Percentiles rank a stretch among this genome's conserved stretches.
phyloP scores from a whole-genome alignment of 2,888 invertebrate genomes.

The Eudemis profundana region DNA sequence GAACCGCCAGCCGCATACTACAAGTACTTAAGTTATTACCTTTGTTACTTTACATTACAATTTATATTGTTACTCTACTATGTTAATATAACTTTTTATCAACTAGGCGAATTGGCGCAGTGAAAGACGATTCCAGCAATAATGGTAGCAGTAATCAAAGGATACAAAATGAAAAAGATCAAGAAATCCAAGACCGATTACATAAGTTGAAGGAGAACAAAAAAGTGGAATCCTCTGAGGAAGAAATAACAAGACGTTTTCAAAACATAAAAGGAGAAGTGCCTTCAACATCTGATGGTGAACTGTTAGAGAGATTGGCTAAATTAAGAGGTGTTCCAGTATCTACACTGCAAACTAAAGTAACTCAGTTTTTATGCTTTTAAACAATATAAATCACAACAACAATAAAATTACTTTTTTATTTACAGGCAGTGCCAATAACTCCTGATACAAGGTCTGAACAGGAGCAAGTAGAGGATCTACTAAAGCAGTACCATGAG shows the following conservation, averaged over 20 bases:
- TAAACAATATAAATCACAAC: background rate
- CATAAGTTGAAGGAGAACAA: slow-evolving; percentile 87
- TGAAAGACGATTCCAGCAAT: slow-evolving; percentile 45
- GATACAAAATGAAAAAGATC: slow-evolving; percentile 81
- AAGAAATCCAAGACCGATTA: slow-evolving; percentile 88
- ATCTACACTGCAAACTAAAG: slow-evolving; percentile 59
- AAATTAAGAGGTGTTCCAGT: slow-evolving; percentile 87
- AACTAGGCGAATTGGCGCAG: slow-evolving; percentile 54
- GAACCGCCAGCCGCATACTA: slow-evolving; percentile 84
- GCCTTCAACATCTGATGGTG: slow-evolving; percentile 85
- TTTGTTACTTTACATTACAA: background rate
- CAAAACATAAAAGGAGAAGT: slow-evolving; percentile 66
- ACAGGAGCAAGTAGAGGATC: slow-evolving; percentile 89
- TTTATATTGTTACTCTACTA: slow-evolving; percentile 15
- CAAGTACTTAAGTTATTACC: slow-evolving; percentile 71
- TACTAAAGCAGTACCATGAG: slow-evolving; percentile 86
- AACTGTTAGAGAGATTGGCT: slow-evolving; percentile 87
- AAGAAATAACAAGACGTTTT: slow-evolving; percentile 65
- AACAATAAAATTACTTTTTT: slow-evolving; percentile 24
- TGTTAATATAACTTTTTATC: slow-evolving; percentile 22
- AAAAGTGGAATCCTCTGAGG: slow-evolving; percentile 56
- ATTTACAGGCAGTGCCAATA: slow-evolving; percentile 70
- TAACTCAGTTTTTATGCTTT: slow-evolving; percentile 53
- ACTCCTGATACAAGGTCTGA: slow-evolving; percentile 87
- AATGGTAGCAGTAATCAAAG: slow-evolving; percentile 43